Base-by-base conservation (phyloP, 1,140 invertebrate genomes). In the Pomacea maculata region DNA sequence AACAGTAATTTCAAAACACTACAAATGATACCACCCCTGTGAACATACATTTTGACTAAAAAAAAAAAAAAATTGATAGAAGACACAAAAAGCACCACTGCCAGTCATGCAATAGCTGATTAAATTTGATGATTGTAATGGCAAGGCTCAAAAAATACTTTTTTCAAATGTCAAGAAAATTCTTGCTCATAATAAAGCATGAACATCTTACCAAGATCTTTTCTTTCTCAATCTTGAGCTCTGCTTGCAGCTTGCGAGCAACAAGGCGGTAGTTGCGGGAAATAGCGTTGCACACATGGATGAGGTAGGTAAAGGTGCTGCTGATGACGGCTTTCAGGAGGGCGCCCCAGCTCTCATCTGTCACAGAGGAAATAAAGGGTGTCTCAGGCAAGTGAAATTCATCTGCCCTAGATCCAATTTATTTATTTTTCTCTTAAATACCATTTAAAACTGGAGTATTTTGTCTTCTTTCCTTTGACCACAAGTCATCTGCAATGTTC, bases 211-310 rank as follows among this genome's bases (percentile, higher is more conserved):
- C 90, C 85, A 86, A 72, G 29, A 90, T 88, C 81, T 88, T 87
- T 75, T 88, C 80, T 93, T 98, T 98, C 5, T 98, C 92, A 77
- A 94, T 90, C 89, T 95, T 95, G 91, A 98, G 98, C 88, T 94
- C 93, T 72, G 92, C 87, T 14, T 92, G 87, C 34, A 94, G 89
- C 72, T 92, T 91, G 73, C 94, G 94, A 12, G 97, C 95, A 0
- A 99, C 96, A 88, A 97, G 97, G 86, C 98, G 94, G 92, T 99
- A 98, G 91, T 99, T 97, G 57, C 95, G 93, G 0, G 97, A 99
- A 82, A 97, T 95, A 83, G 93, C 93, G 92, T 99, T 98, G 63
- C 99, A 92, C 82, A 95, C 94, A 74, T 93, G 94, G 10, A 97
- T 98, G n/a, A 96, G 88, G n/a, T 96, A 96, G 21, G 97, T 95